A percentile compares a stretch with the other conserved stretches of the same genome.
These are phyloP conservation scores for Dendrolimus punctatus DNA, from an alignment of 1,140 invertebrate genomes.

Conservation along the genomic window DNA sequence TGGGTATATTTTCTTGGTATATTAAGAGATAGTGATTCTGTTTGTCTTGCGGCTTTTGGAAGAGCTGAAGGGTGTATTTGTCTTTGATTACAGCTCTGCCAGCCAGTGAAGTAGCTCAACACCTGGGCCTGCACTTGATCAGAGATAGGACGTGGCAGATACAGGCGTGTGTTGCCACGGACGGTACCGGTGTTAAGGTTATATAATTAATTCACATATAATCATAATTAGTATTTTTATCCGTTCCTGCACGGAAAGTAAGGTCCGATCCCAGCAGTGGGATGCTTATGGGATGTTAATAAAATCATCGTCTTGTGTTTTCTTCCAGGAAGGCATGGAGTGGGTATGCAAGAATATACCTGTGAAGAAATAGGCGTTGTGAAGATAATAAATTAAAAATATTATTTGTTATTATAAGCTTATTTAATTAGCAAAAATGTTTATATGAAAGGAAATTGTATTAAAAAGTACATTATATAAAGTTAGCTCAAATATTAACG, in stretches of 20 bases:
- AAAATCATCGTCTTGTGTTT: neutral
- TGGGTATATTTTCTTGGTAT: no score
- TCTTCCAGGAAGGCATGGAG: conserved; percentile 90
- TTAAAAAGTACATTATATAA: no score
- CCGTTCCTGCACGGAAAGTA: no score
- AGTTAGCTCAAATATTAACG: no score
- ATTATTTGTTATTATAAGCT: neutral
- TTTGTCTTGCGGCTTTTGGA: no score
- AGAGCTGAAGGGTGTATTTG: no score
- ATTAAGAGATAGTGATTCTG: no score
- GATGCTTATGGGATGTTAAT: neutral
- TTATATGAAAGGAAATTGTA: no score
- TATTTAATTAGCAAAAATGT: neutral
- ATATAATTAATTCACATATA: conserved; percentile 2
- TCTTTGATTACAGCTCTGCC: conserved; percentile 75
- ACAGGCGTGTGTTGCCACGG: conserved; percentile 94
- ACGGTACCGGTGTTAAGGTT: conserved; percentile 95
- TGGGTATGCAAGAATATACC: conserved; percentile 92
- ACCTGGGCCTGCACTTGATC: conserved; percentile 89
- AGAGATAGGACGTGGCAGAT: conserved; percentile 98
- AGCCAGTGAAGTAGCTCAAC: conserved; percentile 92
- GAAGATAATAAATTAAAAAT: neutral
- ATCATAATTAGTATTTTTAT: no score
- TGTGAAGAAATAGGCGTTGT: conserved; percentile 80
- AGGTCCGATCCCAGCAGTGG: no score